Evolutionary conservation across 2,113 vertebrate species (phyloP), one percentile per base, ranked within the genome.

Genomic region (Lonchura striata): DNA sequence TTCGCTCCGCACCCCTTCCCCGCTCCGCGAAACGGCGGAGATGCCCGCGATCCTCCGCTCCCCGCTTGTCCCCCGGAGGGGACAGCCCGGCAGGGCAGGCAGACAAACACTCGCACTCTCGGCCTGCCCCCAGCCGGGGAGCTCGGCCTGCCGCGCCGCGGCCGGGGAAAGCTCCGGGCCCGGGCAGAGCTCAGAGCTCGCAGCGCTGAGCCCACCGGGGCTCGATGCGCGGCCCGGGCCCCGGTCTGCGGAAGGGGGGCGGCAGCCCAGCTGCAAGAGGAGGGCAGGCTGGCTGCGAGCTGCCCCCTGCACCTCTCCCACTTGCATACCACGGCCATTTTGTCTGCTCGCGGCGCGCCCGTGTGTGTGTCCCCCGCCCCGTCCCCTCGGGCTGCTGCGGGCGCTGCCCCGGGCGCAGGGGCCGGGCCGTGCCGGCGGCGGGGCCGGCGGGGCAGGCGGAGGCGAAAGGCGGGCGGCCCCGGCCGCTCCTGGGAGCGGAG

Each of bases 261-360:
- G 22, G 49, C 33, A 50, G 56, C 33, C 66, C 56, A 20, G n/a
- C 37, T 24, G 69, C 63, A 20, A 25, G 23, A n/a, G 39, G 27
- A 85, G 70, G 75, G 28, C 84, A 74, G 44, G 27, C 65, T 10
- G 68, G n/a, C 63, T 84, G 59, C 54, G 27, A 64, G 52, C 75
- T 90, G 90, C 65, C 93, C 95, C 70, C 46, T 78, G 80, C 53
- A 83, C 84, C 63, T 91, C 84, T 77, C 59, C 68, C 64, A 70
- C 71, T 91, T 35, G 50, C 87, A 61, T 53, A 78, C 57, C 68
- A 90, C 86, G 86, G 95, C 94, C 96, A 95, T 96, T 94, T 95
- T 97, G 93, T 90, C 23, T 80, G 79, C 66, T 90, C 37, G 78
- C 50, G 75, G 75, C 80, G 47, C 54, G 83, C 69, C 74, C 25